These are phyloP conservation scores for Busseola fusca DNA, from an alignment of 2,888 invertebrate species.

Conservation along the genomic window DNA sequence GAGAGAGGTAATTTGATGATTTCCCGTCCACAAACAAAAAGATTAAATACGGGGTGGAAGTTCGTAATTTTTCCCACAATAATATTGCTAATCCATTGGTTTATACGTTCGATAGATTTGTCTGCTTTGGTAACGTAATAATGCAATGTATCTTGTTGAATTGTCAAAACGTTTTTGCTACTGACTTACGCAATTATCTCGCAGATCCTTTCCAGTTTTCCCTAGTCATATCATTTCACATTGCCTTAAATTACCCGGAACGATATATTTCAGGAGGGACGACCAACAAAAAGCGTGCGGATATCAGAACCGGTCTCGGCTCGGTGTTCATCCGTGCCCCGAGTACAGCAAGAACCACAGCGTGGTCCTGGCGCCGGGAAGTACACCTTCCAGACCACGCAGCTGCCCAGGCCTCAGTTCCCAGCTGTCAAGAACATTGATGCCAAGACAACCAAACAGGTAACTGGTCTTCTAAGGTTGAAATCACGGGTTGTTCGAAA, in stretches of 20 bases:
- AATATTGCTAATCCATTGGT: not conserved
- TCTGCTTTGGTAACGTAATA: not conserved
- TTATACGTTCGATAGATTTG: not conserved
- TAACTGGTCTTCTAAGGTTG: constrained; percentile 52
- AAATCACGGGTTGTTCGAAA: too few relatives aligned
- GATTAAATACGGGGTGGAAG: not conserved
- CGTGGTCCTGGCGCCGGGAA: constrained; percentile 81
- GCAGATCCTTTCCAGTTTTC: too few relatives aligned
- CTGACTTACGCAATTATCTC: not conserved
- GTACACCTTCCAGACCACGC: constrained; percentile 90
- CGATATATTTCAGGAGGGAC: constrained; percentile 62
- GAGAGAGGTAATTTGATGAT: too few relatives aligned
- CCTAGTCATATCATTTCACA: too few relatives aligned
- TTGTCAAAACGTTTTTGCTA: not conserved
- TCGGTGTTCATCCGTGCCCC: constrained; percentile 67
- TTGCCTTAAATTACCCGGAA: not conserved
- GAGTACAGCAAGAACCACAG: constrained; percentile 76
- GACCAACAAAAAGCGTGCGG: constrained; percentile 60
- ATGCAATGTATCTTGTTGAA: not conserved
- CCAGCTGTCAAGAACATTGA: constrained; percentile 88
- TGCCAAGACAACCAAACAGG: constrained; percentile 92
- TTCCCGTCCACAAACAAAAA: too few relatives aligned
- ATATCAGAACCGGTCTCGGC: constrained; percentile 49
- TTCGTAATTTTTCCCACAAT: not conserved
- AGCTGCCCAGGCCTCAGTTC: constrained; percentile 93